Percentiles rank a stretch among this genome's conserved stretches.
phyloP scores from a whole-genome alignment of 2,888 invertebrate species.

The Empis stercorea region DNA sequence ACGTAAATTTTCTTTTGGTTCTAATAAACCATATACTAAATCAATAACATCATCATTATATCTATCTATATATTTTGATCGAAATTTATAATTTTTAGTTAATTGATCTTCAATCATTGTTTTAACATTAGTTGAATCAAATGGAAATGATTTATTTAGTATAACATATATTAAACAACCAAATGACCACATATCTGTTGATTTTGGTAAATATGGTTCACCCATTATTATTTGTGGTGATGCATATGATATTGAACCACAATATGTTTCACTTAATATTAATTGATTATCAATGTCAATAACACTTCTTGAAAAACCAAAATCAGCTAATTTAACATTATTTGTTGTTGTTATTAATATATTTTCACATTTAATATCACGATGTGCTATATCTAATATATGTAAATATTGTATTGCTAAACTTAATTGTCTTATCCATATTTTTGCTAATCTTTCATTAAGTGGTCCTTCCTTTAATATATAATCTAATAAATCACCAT shows the following conservation, averaged over 20 bases:
- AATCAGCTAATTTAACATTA: constrained; percentile 70
- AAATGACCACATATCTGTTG: constrained; percentile 68
- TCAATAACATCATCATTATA: constrained; percentile 49
- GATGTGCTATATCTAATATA: constrained; percentile 58
- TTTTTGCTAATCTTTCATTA: constrained; percentile 50
- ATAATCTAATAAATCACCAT: constrained; percentile 66
- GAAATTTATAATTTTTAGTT: constrained; percentile 54
- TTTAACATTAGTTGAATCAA: constrained; percentile 54
- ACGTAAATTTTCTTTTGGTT: constrained; percentile 51
- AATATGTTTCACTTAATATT: constrained; percentile 63
- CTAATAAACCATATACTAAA: constrained; percentile 49
- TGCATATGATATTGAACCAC: constrained; percentile 76
- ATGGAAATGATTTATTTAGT: constrained; percentile 72
- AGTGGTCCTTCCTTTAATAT: constrained; percentile 53
- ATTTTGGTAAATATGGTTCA: constrained; percentile 55
- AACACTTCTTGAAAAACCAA: constrained; percentile 53
- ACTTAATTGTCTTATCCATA: constrained; percentile 58
- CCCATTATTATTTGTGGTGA: constrained; percentile 74
- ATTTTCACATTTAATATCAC: constrained; percentile 77
- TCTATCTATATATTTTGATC: constrained; percentile 45
- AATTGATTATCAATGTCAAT: constrained; percentile 32
- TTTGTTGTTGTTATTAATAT: constrained; percentile 56
- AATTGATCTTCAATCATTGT: constrained; percentile 37
- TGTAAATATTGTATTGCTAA: constrained; percentile 60
- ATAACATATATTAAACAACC: constrained; percentile 70